Conservation (phyloP, 2,797 vertebrate species). For the Gobio occitaniae region DNA sequence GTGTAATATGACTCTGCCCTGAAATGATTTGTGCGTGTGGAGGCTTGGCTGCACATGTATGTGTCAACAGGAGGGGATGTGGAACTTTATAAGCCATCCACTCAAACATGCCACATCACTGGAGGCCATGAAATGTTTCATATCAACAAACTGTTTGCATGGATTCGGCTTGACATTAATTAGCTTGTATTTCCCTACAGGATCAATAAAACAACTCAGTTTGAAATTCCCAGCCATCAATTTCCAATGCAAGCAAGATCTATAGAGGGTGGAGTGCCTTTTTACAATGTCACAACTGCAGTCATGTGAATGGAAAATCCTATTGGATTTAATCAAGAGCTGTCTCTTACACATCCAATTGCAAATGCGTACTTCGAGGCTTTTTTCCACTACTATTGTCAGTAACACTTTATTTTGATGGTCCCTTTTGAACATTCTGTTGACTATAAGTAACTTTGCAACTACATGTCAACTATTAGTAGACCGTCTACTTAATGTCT, state of each 20-base stretch:
- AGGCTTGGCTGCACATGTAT: conserved; percentile 17
- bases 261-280: conserved; percentile 51
- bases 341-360: conserved; percentile 17
- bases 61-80: conserved; percentile 29
- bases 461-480: too few species aligned
- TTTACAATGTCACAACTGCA: conserved; percentile 39
- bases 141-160: conserved; percentile 57
- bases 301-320: conserved; percentile 44
- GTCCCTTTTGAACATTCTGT: too few species aligned
- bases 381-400: neutral
- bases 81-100: conserved; percentile 66
- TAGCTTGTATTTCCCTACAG: conserved; percentile 57
- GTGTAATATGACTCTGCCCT: neutral
- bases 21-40: neutral
- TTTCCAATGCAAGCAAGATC: conserved; percentile 48
- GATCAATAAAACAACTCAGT: conserved; percentile 66
- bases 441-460: too few species aligned
- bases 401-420: too few species aligned
- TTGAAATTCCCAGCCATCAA: conserved; percentile 61
- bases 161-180: conserved; percentile 63
- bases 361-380: neutral
- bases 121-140: conserved; percentile 50
- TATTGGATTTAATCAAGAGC: conserved; percentile 16
- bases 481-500: too few species aligned
- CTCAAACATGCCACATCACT: conserved; percentile 66